phyloP scores from a whole-genome alignment of 1,140 invertebrate genomes.

The Drosophila parvula region DNA sequence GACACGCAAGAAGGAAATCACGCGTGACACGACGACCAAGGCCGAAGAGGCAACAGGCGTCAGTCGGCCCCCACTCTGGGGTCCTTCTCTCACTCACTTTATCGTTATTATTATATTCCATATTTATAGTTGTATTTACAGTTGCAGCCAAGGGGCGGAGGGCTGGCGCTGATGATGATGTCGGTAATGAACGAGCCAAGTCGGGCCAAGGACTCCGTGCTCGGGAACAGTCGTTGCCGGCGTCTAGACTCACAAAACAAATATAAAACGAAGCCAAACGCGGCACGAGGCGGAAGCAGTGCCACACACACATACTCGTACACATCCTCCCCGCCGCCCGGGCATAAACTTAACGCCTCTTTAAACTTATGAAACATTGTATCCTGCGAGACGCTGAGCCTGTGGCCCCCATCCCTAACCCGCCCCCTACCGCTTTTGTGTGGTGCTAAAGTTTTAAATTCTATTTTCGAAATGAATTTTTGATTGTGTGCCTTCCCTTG shows the following conservation, averaged over 20 bases:
- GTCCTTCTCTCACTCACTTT: conserved; percentile 53
- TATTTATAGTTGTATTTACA: conserved; percentile 73
- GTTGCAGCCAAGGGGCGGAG: conserved; percentile 11
- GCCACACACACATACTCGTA: not conserved
- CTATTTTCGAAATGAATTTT: conserved; percentile 55
- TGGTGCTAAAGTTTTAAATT: conserved; percentile 43
- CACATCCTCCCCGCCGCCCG: conserved; percentile 8
- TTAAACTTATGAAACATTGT: conserved; percentile 76
- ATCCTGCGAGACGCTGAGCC: conserved; percentile 48
- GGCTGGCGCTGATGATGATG: conserved; percentile 34
- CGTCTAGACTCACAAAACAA: conserved; percentile 77
- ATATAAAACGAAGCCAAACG: conserved; percentile 65
- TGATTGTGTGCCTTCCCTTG: conserved; percentile 25
- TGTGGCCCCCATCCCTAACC: not conserved
- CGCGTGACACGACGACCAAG: conserved; percentile 55
- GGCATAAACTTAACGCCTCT: conserved; percentile 78
- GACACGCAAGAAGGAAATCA: conserved; percentile 55
- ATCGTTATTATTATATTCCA: conserved; percentile 60
- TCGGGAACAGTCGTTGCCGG: conserved; percentile 45
- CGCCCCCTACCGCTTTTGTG: conserved; percentile 5
- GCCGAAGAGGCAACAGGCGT: conserved; percentile 29
- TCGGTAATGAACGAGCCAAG: conserved; percentile 75
- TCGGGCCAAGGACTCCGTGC: conserved; percentile 40
- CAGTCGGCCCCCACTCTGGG: conserved; percentile 16
- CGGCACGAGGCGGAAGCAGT: conserved; percentile 19